Conservation (phyloP, 2,113 vertebrate species). For the Lepidothrix coronata region DNA sequence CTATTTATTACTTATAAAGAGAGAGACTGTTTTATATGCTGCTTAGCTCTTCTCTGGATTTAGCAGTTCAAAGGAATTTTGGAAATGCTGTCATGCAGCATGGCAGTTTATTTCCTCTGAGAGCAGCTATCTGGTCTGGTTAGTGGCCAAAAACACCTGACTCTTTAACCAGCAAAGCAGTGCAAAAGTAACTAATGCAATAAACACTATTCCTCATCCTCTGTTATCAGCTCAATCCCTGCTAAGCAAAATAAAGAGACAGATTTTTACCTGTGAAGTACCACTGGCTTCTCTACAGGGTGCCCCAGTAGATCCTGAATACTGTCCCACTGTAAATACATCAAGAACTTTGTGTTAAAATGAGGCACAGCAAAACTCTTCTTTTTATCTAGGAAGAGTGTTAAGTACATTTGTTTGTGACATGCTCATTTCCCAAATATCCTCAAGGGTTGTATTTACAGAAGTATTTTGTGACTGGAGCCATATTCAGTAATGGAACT, state of each 20-base stretch:
- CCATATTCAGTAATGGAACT: background rate
- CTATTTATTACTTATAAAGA: background rate
- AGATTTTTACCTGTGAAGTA: constrained; percentile 89
- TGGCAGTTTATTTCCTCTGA: background rate
- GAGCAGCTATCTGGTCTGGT: background rate
- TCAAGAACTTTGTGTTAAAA: background rate
- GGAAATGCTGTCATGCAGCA: background rate
- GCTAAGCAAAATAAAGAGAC: background rate
- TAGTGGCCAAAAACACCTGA: background rate
- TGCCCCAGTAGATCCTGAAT: constrained; percentile 95
- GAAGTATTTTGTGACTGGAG: background rate
- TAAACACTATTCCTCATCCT: background rate
- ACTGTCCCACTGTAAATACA: constrained; percentile 89
- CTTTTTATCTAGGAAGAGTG: background rate
- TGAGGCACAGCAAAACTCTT: background rate
- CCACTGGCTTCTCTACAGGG: constrained; percentile 96
- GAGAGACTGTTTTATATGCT: background rate
- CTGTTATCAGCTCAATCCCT: background rate
- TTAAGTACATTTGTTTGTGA: background rate
- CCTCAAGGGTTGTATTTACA: background rate
- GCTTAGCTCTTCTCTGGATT: background rate
- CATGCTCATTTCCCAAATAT: background rate
- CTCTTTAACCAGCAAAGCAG: background rate
- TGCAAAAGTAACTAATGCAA: background rate
- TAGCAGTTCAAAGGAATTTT: background rate